Evolutionary conservation across 2,888 invertebrate genomes (phyloP).

Genomic region (Abscondita cerata): DNA sequence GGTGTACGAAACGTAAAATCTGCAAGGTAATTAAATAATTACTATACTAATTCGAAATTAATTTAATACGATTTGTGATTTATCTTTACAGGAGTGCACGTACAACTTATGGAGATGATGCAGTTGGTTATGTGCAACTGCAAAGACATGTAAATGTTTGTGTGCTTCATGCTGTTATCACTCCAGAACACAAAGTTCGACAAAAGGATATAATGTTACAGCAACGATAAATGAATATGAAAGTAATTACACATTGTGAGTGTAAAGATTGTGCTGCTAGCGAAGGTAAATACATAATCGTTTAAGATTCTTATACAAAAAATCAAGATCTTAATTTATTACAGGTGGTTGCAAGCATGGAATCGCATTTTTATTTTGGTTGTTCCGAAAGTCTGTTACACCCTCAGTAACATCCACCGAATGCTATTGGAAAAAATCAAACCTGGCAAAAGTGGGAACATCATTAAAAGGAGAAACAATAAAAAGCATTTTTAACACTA

Average conservation of each 20-base stretch:
- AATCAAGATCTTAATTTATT: not conserved
- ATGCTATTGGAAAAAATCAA: constrained; percentile 11
- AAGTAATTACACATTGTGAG: not conserved
- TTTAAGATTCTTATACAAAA: not conserved
- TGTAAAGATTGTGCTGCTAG: not conserved
- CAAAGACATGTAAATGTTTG: not conserved
- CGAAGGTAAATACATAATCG: not conserved
- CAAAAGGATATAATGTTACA: not conserved
- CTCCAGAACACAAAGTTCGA: not conserved
- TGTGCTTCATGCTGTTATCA: not conserved
- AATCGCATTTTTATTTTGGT: constrained; percentile 12
- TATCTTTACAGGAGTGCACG: too few relatives aligned
- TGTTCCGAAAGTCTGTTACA: constrained; percentile 5
- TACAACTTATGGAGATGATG: not conserved
- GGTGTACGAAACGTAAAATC: too few relatives aligned
- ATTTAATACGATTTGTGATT: too few relatives aligned
- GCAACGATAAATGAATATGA: not conserved
- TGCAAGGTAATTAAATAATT: too few relatives aligned
- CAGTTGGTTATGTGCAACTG: not conserved
- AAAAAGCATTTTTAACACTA: too few relatives aligned
- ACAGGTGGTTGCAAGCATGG: constrained; percentile 17
- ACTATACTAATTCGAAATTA: too few relatives aligned
- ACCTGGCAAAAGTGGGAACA: not conserved
- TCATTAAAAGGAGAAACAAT: not conserved
- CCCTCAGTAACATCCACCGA: constrained; percentile 1